Base-by-base conservation (phyloP, 2,113 vertebrate species). In the Apodemus sylvaticus region DNA sequence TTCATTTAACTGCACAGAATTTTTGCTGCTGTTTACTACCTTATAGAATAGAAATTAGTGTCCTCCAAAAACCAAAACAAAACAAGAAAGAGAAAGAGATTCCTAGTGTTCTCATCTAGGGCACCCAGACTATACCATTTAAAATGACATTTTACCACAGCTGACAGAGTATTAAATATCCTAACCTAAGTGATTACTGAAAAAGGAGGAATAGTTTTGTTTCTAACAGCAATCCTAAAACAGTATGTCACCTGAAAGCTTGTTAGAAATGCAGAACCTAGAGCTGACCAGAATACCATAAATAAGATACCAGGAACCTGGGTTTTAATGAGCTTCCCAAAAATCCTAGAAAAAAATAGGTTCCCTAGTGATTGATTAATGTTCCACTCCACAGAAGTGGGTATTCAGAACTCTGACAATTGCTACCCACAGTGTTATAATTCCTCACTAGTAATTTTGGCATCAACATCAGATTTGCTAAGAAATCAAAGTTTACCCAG, bases 261-360 rank as follows among this genome's bases (percentile, higher is more conserved):
- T 83, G 79, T 8, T 39, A 83, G 39, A 94, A 26, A 64, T 78
- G 62, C 34, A 71, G 66, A 86, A 53, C 64, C 60, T 86, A 53
- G 60, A 17, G 24, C 29, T 36, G 89, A 34, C 92, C 76, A 86
- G 62, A 86, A 66, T 42, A 29, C 51, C 19, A 29, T 39, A 4
- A 3, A 12, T 12, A 66, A 8, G 39, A 92, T 48, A 53, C 51
- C 64, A 60, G 48, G 39, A 90, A 42, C 4, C 36, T 68, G 16
- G 76, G 16, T 94, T 93, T 96, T 89, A 86, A 90, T 17, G 83
- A 95, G 55, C 34, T 87, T 34, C 68, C 68, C 89, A 78, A 48
- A 17, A 12, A 48, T n/a, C 90, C 39, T 86, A 22, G 74, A 36
- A 86, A 86, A 78, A 1, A 24, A 51, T 90, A n/a, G 74, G 45